A percentile compares a stretch with the other conserved stretches of the same genome.
These are phyloP conservation scores for Sminthopsis crassicaudata DNA, from an alignment of 2,113 vertebrate genomes.

Conservation along the genomic window DNA sequence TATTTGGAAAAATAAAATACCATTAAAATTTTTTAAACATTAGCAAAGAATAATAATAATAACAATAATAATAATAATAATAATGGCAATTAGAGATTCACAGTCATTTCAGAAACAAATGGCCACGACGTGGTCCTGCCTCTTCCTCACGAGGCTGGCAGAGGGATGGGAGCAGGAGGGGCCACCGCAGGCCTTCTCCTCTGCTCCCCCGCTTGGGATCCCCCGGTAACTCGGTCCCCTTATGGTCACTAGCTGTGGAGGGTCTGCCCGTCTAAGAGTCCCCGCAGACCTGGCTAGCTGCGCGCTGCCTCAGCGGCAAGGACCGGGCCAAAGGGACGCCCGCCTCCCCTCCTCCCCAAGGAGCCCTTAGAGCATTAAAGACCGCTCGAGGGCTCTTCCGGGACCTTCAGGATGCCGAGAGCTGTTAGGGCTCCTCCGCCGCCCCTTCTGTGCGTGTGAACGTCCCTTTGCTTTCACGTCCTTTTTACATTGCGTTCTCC, in stretches of 20 bases:
- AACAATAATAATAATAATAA: neutral
- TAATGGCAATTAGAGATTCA: neutral
- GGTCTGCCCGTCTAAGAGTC: too few species aligned
- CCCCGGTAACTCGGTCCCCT: too few species aligned
- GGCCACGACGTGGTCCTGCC: neutral
- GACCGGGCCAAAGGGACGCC: neutral
- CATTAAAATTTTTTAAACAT: too few species aligned
- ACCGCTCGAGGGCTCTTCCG: neutral
- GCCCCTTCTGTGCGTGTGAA: too few species aligned
- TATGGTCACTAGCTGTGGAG: too few species aligned
- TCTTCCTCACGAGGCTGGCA: neutral
- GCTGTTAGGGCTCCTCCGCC: too few species aligned
- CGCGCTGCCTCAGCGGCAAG: fast-evolving
- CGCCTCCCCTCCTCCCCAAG: too few species aligned
- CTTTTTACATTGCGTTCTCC: neutral
- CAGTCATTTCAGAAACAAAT: neutral
- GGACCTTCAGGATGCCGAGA: neutral
- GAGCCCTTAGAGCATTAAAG: neutral
- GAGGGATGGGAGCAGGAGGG: neutral
- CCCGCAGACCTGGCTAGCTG: neutral
- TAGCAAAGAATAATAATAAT: too few species aligned
- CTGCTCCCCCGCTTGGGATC: too few species aligned
- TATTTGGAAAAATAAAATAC: too few species aligned
- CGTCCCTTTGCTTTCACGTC: neutral
- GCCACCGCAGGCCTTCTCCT: too few species aligned